phyloP scores from a whole-genome alignment of 2,888 invertebrate genomes.

The Malacosoma neustria region DNA sequence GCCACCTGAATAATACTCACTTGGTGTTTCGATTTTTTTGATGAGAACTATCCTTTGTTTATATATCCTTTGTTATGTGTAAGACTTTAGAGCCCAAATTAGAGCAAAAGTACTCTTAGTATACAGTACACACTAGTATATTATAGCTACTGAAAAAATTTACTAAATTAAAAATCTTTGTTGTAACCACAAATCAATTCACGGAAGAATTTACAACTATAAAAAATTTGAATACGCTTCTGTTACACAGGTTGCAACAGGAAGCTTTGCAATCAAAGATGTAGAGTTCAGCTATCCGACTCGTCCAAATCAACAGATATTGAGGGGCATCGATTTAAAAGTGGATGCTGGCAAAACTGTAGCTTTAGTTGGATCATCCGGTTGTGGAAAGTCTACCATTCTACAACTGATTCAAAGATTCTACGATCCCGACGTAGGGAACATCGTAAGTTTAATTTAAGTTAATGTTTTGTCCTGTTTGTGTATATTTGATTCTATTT shows the following conservation, averaged over 20 bases:
- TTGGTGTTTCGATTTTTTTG: no score
- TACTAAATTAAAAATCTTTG: no score
- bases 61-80: no score
- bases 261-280: slow-evolving; percentile 78
- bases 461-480: not conserved
- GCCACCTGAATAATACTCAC: no score
- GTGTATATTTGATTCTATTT: not conserved
- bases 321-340: slow-evolving; percentile 77
- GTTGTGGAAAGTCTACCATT: slow-evolving; percentile 91
- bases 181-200: no score
- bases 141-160: no score
- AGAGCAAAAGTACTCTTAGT: no score
- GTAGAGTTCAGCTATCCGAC: slow-evolving; percentile 85
- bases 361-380: slow-evolving; percentile 84
- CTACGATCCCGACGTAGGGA: slow-evolving; percentile 82
- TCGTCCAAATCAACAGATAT: slow-evolving; percentile 77
- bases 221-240: no score
- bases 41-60: no score
- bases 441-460: slow-evolving; percentile 76
- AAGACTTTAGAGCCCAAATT: no score
- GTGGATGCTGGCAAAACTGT: slow-evolving; percentile 76
- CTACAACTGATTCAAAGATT: slow-evolving; percentile 86
- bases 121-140: no score
- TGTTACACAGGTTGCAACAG: slow-evolving; percentile 55
- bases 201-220: no score